Evolutionary conservation across 1,140 invertebrate species (phyloP), one percentile per base, ranked within the genome.

Genomic region (Caenorhabditis latens): DNA sequence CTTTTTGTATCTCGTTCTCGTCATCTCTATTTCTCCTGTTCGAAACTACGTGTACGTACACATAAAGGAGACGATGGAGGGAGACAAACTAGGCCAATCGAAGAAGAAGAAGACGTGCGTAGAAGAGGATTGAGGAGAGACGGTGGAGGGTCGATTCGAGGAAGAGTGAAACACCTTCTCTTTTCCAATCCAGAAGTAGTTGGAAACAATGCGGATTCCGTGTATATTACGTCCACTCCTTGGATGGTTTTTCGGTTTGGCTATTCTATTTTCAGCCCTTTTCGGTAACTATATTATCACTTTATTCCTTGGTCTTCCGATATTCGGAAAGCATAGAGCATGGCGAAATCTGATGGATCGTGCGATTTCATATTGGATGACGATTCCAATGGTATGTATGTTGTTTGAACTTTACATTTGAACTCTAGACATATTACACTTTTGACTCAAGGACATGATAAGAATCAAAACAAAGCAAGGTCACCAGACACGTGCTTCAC

Each of bases 221-320:
- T 79, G 82, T 42, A n/a, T 88, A 9, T 65, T 89, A 40, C 88
- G 88, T 83, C 88, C 86, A 4, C 32, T 89, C 2, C 86, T 88
- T 14, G 88, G 88, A 42, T 87, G 86, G 88, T 50, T 83, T 6
- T 89, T 89, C 67, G 89, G 89, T 32, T 7, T 89, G 7, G 48
- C 86, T 21, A 86, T 89, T 71, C 88, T 89, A 40, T 53, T 87
- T 50, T 88, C 87, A 32, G 65, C 89, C 14, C 75, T 89, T 11
- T 89, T 89, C 43, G 89, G 89, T 50, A 89, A 89, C 75, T 89
- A 89, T 83, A 89, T 89, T 63, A 89, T 89, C 84, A 89, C 88
- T 40, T 46, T 89, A 65, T 89, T 89, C 42, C 58, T 89, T 11
- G 79, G 79, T 21, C 83, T 89, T 24, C 32, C 90, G 24, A 16